phyloP scores from a whole-genome alignment of 2,113 vertebrate genomes.

The Phodopus roborovskii region DNA sequence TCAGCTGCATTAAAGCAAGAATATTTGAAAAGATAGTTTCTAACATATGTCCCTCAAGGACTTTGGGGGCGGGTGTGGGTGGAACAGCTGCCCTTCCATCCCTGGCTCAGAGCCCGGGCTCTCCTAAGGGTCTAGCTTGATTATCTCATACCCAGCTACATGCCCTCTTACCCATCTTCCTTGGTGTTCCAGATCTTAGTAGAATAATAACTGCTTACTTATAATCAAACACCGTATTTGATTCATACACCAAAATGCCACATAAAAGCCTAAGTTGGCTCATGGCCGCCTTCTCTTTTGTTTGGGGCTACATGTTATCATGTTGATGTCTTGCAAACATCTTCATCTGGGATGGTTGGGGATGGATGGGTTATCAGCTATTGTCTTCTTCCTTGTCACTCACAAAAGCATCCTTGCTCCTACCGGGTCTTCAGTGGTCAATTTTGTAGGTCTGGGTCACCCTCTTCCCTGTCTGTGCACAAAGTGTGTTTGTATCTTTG shows the following conservation, averaged over 20 bases:
- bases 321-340: background rate
- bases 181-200: background rate
- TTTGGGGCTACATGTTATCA: background rate
- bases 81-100: background rate
- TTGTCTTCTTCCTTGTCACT: background rate
- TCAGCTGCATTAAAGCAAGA: background rate
- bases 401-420: background rate
- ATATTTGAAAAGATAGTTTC: background rate
- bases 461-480: background rate
- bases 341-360: background rate
- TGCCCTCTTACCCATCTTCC: background rate
- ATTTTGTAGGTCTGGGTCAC: background rate
- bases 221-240: background rate
- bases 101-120: background rate
- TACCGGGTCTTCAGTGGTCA: background rate
- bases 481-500: background rate
- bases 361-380: background rate
- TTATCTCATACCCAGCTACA: background rate
- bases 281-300: background rate
- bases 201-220: background rate
- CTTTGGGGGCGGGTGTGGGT: background rate
- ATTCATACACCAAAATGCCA: background rate
- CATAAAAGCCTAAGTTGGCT: background rate
- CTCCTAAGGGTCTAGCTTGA: background rate
- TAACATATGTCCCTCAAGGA: background rate